Evolutionary conservation across 2,113 vertebrate species (phyloP).

Genomic region (Eptesicus fuscus): DNA sequence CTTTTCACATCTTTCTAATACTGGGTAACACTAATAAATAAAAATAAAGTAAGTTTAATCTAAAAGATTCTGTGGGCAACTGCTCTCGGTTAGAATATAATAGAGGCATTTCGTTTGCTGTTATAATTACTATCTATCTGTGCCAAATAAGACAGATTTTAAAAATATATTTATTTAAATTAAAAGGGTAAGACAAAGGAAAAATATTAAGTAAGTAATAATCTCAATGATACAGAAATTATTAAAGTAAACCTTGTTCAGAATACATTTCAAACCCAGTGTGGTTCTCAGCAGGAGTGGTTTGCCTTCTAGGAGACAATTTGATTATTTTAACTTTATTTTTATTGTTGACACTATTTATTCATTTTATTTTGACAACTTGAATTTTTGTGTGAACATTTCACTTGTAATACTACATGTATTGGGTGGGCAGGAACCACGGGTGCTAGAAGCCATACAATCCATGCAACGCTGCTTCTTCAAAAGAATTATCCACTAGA

Average conservation of each 20-base stretch:
- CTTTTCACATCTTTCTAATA: background rate
- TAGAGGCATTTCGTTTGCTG: background rate
- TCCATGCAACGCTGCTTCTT: background rate
- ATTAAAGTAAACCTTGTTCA: background rate
- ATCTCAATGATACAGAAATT: background rate
- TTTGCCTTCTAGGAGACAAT: background rate
- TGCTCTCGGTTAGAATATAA: background rate
- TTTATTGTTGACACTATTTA: background rate
- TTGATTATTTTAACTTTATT: background rate
- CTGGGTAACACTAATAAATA: background rate
- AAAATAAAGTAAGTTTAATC: background rate
- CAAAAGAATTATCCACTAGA: background rate
- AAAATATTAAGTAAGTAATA: background rate
- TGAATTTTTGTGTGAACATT: background rate
- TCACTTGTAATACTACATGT: background rate
- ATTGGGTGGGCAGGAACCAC: background rate
- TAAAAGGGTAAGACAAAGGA: background rate
- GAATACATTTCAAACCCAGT: background rate
- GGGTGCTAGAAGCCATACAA: background rate
- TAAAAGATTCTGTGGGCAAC: background rate
- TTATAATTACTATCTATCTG: background rate
- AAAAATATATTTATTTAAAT: conserved; percentile 1
- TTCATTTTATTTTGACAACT: background rate
- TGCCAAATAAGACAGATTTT: background rate
- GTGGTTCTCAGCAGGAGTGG: background rate